Percentiles rank a stretch among this genome's conserved stretches.
Conservation (phyloP, 2,797 vertebrate genomes). For the Discoglossus pictus region DNA sequence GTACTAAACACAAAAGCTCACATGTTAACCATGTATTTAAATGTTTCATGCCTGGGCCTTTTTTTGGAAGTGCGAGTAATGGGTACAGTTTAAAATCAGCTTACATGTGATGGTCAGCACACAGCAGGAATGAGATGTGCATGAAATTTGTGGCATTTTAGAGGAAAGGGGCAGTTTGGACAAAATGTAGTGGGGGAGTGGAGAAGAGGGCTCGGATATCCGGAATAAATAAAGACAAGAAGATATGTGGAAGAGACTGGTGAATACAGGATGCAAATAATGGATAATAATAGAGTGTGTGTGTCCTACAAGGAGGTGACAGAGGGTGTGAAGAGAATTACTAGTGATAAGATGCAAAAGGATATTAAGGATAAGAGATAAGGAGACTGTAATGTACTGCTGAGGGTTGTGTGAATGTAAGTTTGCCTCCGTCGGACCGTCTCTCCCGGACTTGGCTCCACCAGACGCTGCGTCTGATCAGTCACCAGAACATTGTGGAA, state of each 20-base stretch:
- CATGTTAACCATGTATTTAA: not conserved
- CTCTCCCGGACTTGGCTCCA: not conserved
- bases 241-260: not conserved
- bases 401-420: conserved; percentile 20
- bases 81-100: too few species aligned
- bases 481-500: conserved; percentile 33
- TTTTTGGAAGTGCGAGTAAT: too few species aligned
- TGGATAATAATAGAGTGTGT: too few species aligned
- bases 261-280: too few species aligned
- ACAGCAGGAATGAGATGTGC: not conserved
- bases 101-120: not conserved
- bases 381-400: conserved; percentile 20
- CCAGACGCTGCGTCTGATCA: not conserved
- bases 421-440: conserved; percentile 1
- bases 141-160: not conserved
- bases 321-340: too few species aligned
- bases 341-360: too few species aligned
- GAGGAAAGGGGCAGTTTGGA: not conserved
- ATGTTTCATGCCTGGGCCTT: not conserved
- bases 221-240: not conserved
- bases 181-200: not conserved
- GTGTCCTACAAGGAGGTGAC: too few species aligned
- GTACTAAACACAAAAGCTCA: conserved; percentile 10
- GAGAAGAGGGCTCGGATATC: not conserved
- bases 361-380: conserved; percentile 10